Evolutionary conservation across 2,113 vertebrate species (phyloP).

Genomic region (Sus scrofa): DNA sequence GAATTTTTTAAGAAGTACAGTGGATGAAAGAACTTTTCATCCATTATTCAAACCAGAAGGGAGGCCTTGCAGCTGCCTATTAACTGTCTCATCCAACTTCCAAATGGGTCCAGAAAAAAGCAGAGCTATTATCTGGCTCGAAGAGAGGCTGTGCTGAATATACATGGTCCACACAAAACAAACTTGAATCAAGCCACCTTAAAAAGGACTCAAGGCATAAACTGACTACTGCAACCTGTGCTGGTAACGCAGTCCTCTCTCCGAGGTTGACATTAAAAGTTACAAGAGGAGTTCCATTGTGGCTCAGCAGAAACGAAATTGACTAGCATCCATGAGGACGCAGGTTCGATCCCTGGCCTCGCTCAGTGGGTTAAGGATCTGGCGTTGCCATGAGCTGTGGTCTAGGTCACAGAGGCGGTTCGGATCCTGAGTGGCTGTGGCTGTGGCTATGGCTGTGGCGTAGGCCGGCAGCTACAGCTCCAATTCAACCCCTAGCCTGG

Average conservation of each 20-base stretch:
- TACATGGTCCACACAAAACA: neutral
- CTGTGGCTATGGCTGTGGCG: too few relatives aligned
- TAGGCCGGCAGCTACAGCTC: too few relatives aligned
- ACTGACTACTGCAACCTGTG: accelerated
- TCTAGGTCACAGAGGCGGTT: too few relatives aligned
- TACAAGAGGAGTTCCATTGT: too few relatives aligned
- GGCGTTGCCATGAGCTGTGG: too few relatives aligned
- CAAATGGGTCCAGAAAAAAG: conserved; percentile 31
- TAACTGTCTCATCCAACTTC: conserved; percentile 38
- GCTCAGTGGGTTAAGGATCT: too few relatives aligned
- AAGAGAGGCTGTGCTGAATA: neutral
- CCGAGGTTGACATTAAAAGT: neutral
- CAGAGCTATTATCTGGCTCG: neutral
- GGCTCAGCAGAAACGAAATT: too few relatives aligned
- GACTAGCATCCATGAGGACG: too few relatives aligned
- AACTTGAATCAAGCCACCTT: neutral
- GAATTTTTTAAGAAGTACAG: neutral
- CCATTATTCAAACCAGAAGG: conserved; percentile 21
- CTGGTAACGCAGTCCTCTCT: neutral
- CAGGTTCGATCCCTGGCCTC: too few relatives aligned
- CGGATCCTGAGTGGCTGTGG: too few relatives aligned
- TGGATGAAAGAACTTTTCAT: neutral
- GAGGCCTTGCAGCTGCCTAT: neutral
- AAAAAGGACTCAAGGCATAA: neutral
- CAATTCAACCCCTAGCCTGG: too few relatives aligned